Percentiles rank a stretch among this genome's conserved stretches.
phyloP scores from a whole-genome alignment of 2,797 vertebrate genomes.

The Brachymystax lenok region DNA sequence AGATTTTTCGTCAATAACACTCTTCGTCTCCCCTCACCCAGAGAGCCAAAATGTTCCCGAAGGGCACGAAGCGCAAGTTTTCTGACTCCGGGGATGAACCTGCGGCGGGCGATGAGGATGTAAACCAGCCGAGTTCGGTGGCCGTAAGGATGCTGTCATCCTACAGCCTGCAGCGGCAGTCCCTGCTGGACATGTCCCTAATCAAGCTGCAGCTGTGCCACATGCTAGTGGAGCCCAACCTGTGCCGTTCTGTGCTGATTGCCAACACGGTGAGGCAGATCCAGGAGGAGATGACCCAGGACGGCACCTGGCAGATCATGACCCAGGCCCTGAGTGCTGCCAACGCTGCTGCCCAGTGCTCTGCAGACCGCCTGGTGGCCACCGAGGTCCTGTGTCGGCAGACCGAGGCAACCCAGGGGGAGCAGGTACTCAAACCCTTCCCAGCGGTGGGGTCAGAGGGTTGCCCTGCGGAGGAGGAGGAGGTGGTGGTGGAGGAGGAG shows the following conservation, averaged over 20 bases:
- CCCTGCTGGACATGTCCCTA: constrained; percentile 95
- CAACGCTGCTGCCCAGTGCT: constrained; percentile 60
- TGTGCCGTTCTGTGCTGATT: constrained; percentile 96
- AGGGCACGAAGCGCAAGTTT: constrained; percentile 95
- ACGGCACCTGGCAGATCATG: constrained; percentile 84
- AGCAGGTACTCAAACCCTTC: constrained; percentile 72
- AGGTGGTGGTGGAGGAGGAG: constrained; percentile 42
- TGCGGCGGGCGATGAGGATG: constrained; percentile 71
- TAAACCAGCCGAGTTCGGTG: constrained; percentile 67
- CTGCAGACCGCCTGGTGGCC: constrained; percentile 79
- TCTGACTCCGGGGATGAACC: constrained; percentile 82
- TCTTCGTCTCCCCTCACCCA: constrained; percentile 49
- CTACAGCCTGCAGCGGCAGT: constrained; percentile 93
- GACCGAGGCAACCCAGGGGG: constrained; percentile 70
- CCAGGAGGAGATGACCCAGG: constrained; percentile 96
- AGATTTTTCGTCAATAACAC: constrained; percentile 57
- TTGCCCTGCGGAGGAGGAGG: constrained; percentile 71
- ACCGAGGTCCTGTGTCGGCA: constrained; percentile 82
- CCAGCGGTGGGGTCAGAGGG: constrained; percentile 57
- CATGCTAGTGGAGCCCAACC: constrained; percentile 95
- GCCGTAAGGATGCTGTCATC: constrained; percentile 72
- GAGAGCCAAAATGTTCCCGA: constrained; percentile 87
- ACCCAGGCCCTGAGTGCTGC: constrained; percentile 70
- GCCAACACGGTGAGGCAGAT: constrained; percentile 98
- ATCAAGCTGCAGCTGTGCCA: constrained; percentile 98